A percentile compares a stretch with the other conserved stretches of the same genome.
phyloP scores from a whole-genome alignment of 1,140 invertebrate species.

The Dryas iulia region DNA sequence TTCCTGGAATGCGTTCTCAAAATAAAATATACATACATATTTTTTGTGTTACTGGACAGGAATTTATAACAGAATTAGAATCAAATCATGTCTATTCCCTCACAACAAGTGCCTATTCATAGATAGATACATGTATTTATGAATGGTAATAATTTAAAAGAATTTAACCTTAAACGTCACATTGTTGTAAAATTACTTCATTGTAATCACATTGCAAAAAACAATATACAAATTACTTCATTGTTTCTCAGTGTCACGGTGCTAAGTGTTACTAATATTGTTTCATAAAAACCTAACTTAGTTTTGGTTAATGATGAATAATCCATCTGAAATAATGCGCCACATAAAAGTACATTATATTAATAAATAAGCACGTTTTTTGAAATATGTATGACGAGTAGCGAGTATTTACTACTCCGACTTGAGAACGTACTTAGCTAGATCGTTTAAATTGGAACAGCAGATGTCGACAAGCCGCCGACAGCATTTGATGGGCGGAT shows the following conservation, averaged over 20 bases:
- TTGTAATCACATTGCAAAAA: not conserved
- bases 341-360: no score
- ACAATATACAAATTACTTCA: not conserved
- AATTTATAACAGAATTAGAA: no score
- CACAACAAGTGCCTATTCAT: no score
- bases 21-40: conserved; percentile 20
- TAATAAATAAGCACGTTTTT: no score
- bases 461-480: conserved; percentile 69
- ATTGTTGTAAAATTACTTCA: not conserved
- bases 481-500: conserved; percentile 64
- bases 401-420: conserved; percentile 26
- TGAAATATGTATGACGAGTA: not conserved
- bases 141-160: not conserved
- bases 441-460: conserved; percentile 70
- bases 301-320: no score
- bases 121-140: not conserved
- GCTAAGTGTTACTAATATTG: not conserved
- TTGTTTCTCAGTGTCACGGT: not conserved
- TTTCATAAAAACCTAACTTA: no score
- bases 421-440: conserved; percentile 25
- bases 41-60: not conserved
- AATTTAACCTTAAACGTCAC: not conserved
- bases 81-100: no score
- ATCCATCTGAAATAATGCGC: no score
- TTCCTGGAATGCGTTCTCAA: conserved; percentile 24